A percentile compares a stretch with the other conserved stretches of the same genome.
Conservation (phyloP, 92 coral and sea anemone genomes). For the Nematostella vectensis region DNA sequence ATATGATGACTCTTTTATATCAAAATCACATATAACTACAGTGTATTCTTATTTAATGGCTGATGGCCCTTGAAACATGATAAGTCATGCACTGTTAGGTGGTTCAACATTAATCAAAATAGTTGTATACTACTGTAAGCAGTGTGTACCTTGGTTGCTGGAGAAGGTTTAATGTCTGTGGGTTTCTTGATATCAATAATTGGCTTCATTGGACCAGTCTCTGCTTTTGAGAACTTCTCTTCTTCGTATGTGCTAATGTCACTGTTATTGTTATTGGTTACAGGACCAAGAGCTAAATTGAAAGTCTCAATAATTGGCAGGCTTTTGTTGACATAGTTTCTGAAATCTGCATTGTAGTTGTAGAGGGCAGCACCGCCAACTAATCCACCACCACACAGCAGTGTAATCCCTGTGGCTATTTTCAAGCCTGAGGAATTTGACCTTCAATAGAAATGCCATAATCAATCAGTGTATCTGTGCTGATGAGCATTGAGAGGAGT, state of each 20-base stretch:
- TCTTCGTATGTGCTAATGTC: not conserved
- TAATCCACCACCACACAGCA: conserved; percentile 56
- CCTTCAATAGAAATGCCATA: conserved; percentile 4
- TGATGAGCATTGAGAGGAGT: not conserved
- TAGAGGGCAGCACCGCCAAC: conserved; percentile 41
- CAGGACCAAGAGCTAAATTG: conserved; percentile 53
- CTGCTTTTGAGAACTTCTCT: conserved; percentile 14
- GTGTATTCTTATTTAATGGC: too few species aligned
- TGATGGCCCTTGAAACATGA: too few species aligned
- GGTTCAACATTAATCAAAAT: too few species aligned
- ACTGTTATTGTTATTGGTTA: conserved; percentile 8
- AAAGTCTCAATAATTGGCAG: conserved; percentile 60
- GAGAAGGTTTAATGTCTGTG: too few species aligned
- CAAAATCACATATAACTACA: too few species aligned
- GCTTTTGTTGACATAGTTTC: conserved; percentile 43
- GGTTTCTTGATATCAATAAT: conserved; percentile 4
- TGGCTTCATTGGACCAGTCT: conserved; percentile 10
- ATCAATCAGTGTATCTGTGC: not conserved
- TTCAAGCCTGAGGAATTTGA: conserved; percentile 37
- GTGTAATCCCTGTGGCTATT: conserved; percentile 40
- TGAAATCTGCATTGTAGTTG: conserved; percentile 44
- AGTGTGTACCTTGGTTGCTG: too few species aligned
- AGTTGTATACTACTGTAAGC: too few species aligned
- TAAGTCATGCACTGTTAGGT: too few species aligned
- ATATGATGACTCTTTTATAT: too few species aligned